Conservation (phyloP, 2,113 vertebrate species). For the Eretmochelys imbricata region DNA sequence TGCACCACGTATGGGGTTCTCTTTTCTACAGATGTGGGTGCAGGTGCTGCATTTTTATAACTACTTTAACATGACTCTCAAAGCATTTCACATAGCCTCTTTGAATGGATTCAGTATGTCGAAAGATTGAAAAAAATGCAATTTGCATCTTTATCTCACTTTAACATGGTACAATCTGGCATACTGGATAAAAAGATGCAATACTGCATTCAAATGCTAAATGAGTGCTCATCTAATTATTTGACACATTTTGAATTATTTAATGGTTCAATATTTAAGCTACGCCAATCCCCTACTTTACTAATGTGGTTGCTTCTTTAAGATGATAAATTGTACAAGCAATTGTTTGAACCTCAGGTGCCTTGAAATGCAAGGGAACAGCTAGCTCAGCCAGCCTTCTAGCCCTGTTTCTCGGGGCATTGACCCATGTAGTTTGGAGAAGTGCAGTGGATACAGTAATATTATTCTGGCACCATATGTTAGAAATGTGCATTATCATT, state of each 20-base stretch:
- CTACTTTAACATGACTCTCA: background rate
- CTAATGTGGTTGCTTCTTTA: background rate
- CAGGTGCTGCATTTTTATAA: background rate
- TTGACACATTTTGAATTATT: background rate
- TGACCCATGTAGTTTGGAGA: background rate
- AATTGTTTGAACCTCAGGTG: background rate
- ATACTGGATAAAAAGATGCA: background rate
- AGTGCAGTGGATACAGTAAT: background rate
- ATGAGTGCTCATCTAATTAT: background rate
- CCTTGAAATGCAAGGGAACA: background rate
- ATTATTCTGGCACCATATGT: background rate
- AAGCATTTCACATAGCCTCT: background rate
- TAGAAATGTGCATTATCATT: background rate
- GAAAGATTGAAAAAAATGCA: background rate
- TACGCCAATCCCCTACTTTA: background rate
- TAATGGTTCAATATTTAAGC: background rate
- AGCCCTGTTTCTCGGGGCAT: background rate
- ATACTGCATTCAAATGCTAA: background rate
- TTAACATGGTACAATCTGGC: background rate
- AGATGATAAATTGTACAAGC: background rate
- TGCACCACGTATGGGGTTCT: background rate
- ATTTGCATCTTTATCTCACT: slow-evolving; percentile 26
- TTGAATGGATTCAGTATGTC: background rate
- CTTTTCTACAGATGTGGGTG: background rate
- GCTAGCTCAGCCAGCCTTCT: background rate